These are phyloP conservation scores for Polyploca ridens DNA, from an alignment of 2,888 invertebrate genomes.

Conservation along the genomic window DNA sequence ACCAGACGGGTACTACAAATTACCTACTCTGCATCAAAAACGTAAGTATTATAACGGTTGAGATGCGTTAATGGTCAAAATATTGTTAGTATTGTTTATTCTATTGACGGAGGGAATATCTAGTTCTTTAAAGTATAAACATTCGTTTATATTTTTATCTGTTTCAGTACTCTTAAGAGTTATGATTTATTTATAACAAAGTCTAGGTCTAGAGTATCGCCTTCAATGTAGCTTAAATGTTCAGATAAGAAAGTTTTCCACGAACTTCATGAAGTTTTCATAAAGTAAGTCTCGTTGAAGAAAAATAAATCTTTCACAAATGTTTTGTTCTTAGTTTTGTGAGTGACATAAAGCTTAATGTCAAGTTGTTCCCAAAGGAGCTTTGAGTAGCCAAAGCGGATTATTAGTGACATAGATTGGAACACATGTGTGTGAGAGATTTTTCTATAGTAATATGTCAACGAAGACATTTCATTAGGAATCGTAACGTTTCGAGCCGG, in stretches of 20 bases:
- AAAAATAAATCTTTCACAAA: conserved; percentile 3
- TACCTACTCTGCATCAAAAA: too few relatives aligned
- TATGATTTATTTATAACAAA: neutral
- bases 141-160: too few relatives aligned
- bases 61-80: too few relatives aligned
- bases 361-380: neutral
- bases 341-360: conserved; percentile 6
- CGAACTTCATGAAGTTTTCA: neutral
- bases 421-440: neutral
- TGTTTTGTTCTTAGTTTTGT: neutral
- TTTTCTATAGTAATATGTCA: neutral
- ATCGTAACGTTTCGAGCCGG: too few relatives aligned
- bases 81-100: too few relatives aligned
- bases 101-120: too few relatives aligned
- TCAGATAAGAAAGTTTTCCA: neutral
- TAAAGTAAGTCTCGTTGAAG: neutral
- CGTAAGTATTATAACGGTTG: too few relatives aligned
- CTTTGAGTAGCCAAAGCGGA: conserved; percentile 5
- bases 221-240: neutral
- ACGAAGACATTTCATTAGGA: too few relatives aligned
- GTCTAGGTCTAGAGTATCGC: neutral
- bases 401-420: neutral
- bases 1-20: too few relatives aligned
- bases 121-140: too few relatives aligned
- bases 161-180: too few relatives aligned